Conservation (phyloP, 2,888 invertebrate species). For the Zele albiditarsus region DNA sequence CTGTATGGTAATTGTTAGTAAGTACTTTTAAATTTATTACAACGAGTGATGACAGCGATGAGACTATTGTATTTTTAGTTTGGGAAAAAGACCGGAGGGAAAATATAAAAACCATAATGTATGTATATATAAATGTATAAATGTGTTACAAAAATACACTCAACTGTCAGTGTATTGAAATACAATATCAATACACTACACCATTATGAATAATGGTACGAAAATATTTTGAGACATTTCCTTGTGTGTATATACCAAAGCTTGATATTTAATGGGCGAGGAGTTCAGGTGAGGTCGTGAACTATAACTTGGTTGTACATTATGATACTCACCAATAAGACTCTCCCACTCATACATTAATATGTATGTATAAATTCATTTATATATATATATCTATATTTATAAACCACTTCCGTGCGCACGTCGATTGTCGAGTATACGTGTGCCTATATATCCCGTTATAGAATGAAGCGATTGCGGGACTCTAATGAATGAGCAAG, state of each 20-base stretch:
- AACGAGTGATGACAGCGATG: neutral
- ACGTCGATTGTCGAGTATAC: neutral
- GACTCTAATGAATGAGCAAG: slow-evolving; percentile 12
- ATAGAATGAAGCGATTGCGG: slow-evolving; percentile 23
- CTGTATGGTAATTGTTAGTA: slow-evolving; percentile 9
- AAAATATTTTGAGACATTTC: neutral
- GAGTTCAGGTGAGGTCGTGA: slow-evolving; percentile 12
- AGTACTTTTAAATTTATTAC: neutral
- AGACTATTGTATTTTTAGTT: neutral
- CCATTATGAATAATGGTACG: neutral
- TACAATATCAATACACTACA: neutral
- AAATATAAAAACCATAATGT: neutral
- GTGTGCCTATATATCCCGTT: slow-evolving; percentile 15
- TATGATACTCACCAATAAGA: neutral
- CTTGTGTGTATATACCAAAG: neutral
- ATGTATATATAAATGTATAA: neutral
- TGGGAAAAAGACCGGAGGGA: neutral
- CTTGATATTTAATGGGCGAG: neutral
- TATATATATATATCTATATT: neutral
- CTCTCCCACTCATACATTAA: neutral
- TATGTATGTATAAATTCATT: neutral
- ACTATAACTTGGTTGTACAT: neutral
- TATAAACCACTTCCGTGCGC: neutral
- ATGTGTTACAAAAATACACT: neutral
- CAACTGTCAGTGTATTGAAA: neutral